These are phyloP conservation scores for Lucinisca nassula DNA, from an alignment of 2,888 invertebrate species.

Conservation along the genomic window DNA sequence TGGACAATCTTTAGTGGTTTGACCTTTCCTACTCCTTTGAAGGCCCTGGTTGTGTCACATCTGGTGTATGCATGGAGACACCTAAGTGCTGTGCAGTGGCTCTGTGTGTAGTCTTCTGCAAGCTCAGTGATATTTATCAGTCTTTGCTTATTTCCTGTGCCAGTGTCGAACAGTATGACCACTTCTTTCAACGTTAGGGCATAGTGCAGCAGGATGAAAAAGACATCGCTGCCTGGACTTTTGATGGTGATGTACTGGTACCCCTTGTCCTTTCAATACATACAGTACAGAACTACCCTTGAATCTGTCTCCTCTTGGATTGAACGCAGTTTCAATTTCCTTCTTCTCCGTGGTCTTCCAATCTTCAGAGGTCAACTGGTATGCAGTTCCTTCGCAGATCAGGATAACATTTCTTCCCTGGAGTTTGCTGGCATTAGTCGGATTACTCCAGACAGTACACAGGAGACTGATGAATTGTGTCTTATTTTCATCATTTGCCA, in stretches of 20 bases:
- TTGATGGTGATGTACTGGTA: constrained; percentile 35
- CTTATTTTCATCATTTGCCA: constrained; percentile 15
- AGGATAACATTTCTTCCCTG: constrained; percentile 24
- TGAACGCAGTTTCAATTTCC: constrained; percentile 26
- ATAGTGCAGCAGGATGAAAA: constrained; percentile 50
- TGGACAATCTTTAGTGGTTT: too few species aligned
- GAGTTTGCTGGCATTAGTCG: constrained; percentile 9
- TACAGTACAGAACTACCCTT: constrained; percentile 42
- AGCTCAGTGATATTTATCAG: constrained; percentile 17
- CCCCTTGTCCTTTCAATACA: constrained; percentile 36
- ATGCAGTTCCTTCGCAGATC: constrained; percentile 39
- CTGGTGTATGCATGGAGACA: constrained; percentile 39
- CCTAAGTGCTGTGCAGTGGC: constrained; percentile 31
- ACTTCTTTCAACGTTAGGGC: not conserved
- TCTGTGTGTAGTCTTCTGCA: not conserved
- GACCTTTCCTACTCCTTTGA: constrained; percentile 52
- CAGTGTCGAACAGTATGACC: constrained; percentile 47
- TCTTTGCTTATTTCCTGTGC: constrained; percentile 42
- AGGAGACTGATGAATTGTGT: not conserved
- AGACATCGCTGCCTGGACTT: constrained; percentile 52
- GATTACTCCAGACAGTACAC: not conserved
- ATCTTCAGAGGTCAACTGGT: constrained; percentile 24
- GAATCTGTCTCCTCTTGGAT: constrained; percentile 45
- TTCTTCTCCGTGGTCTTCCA: constrained; percentile 25
- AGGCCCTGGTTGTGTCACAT: constrained; percentile 44